phyloP scores from a whole-genome alignment of 2,113 vertebrate genomes.

The Ophiodon elongatus region DNA sequence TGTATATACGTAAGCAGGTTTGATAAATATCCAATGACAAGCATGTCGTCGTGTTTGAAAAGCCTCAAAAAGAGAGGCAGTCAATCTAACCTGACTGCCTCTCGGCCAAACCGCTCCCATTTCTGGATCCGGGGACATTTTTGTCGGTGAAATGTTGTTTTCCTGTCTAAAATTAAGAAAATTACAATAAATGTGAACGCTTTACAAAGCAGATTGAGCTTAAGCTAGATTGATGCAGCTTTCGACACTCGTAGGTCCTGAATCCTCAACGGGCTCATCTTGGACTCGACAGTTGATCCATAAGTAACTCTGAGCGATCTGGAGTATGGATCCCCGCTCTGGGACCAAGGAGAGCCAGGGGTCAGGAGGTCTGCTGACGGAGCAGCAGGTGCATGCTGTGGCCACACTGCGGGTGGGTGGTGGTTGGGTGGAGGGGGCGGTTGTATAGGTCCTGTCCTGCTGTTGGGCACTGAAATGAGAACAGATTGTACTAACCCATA shows the following conservation, averaged over 20 bases:
- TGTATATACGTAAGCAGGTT: conserved; percentile 43
- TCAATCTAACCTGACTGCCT: conserved; percentile 42
- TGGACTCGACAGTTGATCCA: conserved; percentile 10
- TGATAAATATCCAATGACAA: conserved; percentile 58
- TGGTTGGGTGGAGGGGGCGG: neutral
- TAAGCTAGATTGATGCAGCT: conserved; percentile 5
- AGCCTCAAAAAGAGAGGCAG: conserved; percentile 36
- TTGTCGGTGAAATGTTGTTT: conserved; percentile 32
- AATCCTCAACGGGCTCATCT: conserved; percentile 17
- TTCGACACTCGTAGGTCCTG: conserved; percentile 11
- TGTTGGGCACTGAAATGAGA: neutral
- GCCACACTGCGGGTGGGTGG: neutral
- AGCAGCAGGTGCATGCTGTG: conserved; percentile 8
- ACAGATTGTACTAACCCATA: neutral
- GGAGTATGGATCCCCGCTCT: neutral
- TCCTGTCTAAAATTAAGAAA: conserved; percentile 26
- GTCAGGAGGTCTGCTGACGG: conserved; percentile 33
- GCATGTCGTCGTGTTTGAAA: conserved; percentile 47
- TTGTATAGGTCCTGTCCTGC: neutral
- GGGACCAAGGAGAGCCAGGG: conserved; percentile 13
- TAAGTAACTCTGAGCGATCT: conserved; percentile 11
- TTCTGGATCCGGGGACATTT: conserved; percentile 14
- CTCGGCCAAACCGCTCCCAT: conserved; percentile 21
- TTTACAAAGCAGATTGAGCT: neutral
- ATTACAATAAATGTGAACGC: conserved; percentile 21